Base-by-base conservation (phyloP, 1,140 invertebrate species). In the Scaptomyza hsui region DNA sequence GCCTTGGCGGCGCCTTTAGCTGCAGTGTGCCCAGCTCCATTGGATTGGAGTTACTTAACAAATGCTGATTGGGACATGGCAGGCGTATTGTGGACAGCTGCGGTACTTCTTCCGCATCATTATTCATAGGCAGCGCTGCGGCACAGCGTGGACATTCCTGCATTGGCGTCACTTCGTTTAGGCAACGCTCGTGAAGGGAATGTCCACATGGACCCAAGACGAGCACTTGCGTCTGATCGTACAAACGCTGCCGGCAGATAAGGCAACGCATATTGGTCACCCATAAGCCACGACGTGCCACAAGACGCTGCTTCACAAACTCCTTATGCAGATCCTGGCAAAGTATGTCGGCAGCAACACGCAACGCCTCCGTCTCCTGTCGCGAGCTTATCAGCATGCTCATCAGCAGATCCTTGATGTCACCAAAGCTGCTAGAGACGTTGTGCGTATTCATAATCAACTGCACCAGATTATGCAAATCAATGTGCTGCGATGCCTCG, bases 401-500 rank as follows among this genome's bases (percentile, higher is more conserved):
- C 79, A 92, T 89, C 4, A 93, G 69, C 48, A 93, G 80, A 44
- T 89, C 82, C 71, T 92, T 93, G 45, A 93, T 91, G 80, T 93
- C 93, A 4, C 93, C 92, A 70, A 93, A 93, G 69, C 89, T 92
- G 42, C 92, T 92, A 0, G 92, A 92, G 12, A 89, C 75, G 47
- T 89, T 89, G 39, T 72, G 78, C 10, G 76, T 91, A 19, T 90
- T 86, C 86, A 91, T 90, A 4, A 93, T 91, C 3, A 93, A 71
- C 62, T 93, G 92, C 12, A 93, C 82, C 12, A 93, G 75, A 69
- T 93, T 92, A 9, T 92, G 78, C 16, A 93, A 85, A 57, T 92
- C 92, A 1, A 93, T 92, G 77, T 93, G 92, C n/a, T 91, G 92
- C n/a, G 92, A 92, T 9, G 93, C 92, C 19, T 92, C 90, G 72